phyloP scores from a whole-genome alignment of 2,888 invertebrate genomes.

The Geophilus truncorum region DNA sequence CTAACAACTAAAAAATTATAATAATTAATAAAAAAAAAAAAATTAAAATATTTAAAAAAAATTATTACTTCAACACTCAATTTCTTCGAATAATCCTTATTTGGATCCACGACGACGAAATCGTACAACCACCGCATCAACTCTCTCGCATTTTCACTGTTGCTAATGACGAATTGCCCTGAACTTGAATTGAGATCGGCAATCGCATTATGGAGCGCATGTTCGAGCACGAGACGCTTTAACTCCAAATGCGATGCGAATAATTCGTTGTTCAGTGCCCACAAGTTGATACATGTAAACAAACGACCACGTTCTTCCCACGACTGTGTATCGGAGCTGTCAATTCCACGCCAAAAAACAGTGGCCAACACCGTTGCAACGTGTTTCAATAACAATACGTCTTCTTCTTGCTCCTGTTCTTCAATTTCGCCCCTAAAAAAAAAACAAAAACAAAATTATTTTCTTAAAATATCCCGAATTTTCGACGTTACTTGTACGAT shows the following conservation, averaged over 20 bases:
- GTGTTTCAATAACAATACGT: slow-evolving; percentile 53
- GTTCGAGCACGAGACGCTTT: slow-evolving; percentile 56
- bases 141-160: slow-evolving; percentile 57
- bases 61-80: slow-evolving; percentile 46
- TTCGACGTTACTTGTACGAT: not conserved
- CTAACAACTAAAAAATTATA: slow-evolving; percentile 51
- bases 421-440: not conserved
- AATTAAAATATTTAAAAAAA: too few species aligned
- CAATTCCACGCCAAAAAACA: slow-evolving; percentile 59
- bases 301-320: slow-evolving; percentile 61
- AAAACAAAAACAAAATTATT: too few species aligned
- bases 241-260: slow-evolving; percentile 56
- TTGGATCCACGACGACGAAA: slow-evolving; percentile 55
- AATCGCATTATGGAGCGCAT: slow-evolving; percentile 58
- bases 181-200: slow-evolving; percentile 51
- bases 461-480: too few species aligned
- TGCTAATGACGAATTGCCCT: slow-evolving; percentile 49
- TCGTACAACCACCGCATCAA: slow-evolving; percentile 58
- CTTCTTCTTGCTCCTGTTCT: slow-evolving; percentile 31
- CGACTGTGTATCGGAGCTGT: slow-evolving; percentile 54
- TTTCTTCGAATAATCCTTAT: slow-evolving; percentile 53
- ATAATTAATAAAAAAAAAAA: not conserved
- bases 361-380: slow-evolving; percentile 57
- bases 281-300: slow-evolving; percentile 57
- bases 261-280: slow-evolving; percentile 56